phyloP scores from a whole-genome alignment of 37 sponge, comb jelly and placozoan species.

The Beroe ovata region DNA sequence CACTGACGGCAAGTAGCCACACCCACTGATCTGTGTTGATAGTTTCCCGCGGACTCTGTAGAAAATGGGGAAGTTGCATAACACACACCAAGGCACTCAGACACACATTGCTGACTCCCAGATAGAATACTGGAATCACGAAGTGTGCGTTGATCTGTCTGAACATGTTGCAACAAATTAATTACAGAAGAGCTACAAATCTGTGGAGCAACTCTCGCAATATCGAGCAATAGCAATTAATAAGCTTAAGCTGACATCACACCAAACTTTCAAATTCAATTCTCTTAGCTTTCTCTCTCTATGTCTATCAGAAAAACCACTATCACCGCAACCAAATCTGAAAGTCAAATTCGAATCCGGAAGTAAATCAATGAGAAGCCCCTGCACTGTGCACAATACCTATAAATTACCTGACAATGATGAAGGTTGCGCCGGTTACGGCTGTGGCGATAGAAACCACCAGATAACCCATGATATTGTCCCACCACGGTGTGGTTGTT shows the following conservation, averaged over 20 bases:
- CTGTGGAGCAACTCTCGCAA: too few species aligned
- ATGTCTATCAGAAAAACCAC: not conserved
- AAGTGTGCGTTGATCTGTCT: constrained; percentile 32
- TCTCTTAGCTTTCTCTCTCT: not conserved
- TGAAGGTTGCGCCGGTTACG: constrained; percentile 11
- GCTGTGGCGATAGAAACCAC: constrained; percentile 8
- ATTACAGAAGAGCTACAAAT: too few species aligned
- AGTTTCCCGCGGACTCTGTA: not conserved
- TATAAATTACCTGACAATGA: constrained; percentile 41
- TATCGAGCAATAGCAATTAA: too few species aligned
- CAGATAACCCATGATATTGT: not conserved
- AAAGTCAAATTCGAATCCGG: too few species aligned
- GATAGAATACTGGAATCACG: constrained; percentile 48
- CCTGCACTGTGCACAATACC: too few species aligned
- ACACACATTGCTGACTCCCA: not conserved
- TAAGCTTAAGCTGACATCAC: too few species aligned
- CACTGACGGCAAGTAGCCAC: constrained; percentile 42
- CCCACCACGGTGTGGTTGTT: not conserved
- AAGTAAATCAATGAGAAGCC: too few species aligned
- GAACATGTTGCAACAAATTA: too few species aligned
- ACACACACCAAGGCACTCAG: not conserved
- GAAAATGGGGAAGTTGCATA: not conserved
- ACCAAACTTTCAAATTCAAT: too few species aligned
- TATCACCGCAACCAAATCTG: too few species aligned
- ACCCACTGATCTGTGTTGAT: not conserved